Evolutionary conservation across 2,113 vertebrate genomes (phyloP).

Genomic region (Platichthys flesus): DNA sequence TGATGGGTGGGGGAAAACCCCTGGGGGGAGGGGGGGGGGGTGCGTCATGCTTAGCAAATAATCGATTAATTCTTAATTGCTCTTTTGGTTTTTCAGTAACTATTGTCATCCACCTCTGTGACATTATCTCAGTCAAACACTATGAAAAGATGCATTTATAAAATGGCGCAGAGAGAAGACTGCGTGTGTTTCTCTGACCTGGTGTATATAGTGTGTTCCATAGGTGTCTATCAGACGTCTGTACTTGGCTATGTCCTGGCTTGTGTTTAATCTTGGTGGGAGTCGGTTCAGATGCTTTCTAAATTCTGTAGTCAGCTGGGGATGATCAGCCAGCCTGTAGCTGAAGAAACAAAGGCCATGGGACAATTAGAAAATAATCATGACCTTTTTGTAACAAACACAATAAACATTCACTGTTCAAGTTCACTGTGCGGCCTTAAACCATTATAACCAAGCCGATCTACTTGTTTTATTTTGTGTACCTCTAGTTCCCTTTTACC

Average conservation of each 20-base stretch:
- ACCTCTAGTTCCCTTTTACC: conserved; percentile 59
- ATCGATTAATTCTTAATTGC: not conserved
- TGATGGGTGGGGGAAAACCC: no score
- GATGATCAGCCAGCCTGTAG: conserved; percentile 80
- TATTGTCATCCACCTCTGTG: not conserved
- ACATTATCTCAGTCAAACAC: not conserved
- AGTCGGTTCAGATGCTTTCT: conserved; percentile 77
- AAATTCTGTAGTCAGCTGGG: conserved; percentile 80
- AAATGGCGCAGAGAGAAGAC: not conserved
- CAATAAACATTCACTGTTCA: not conserved
- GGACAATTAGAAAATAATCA: not conserved
- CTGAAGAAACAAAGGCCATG: conserved; percentile 66
- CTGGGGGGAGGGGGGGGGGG: no score
- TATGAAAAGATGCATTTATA: not conserved
- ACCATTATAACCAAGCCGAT: not conserved
- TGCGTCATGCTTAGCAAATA: no score
- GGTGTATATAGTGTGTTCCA: conserved; percentile 85
- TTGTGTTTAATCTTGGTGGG: conserved; percentile 65
- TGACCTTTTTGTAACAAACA: conserved; percentile 1
- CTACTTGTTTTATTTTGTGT: not conserved
- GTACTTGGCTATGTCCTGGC: conserved; percentile 68
- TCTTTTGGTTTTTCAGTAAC: not conserved
- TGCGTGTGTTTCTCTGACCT: conserved; percentile 59
- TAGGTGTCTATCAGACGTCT: conserved; percentile 80
- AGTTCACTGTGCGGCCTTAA: not conserved